phyloP scores from a whole-genome alignment of 64 coral and sea anemone species.

The Dendrophyllia cribrosa region DNA sequence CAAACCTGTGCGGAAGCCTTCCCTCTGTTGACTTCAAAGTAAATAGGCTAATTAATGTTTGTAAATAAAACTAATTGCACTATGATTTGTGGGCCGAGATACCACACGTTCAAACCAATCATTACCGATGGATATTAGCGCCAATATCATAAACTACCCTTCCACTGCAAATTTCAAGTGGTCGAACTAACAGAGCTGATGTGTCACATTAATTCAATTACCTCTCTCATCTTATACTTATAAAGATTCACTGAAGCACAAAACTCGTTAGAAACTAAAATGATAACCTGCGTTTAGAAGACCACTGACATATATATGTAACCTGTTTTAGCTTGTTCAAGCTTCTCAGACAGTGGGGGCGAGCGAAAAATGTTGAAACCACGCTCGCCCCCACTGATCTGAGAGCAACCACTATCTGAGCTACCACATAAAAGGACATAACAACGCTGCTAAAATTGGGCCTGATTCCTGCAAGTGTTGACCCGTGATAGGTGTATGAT shows the following conservation, averaged over 20 bases:
- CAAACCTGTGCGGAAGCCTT: not conserved
- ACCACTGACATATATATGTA: not conserved
- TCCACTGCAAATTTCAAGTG: not conserved
- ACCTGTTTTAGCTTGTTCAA: too few species aligned
- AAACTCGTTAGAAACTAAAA: not conserved
- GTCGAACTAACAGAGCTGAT: not conserved
- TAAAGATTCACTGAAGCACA: not conserved
- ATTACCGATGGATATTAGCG: not conserved
- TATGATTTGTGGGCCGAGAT: not conserved
- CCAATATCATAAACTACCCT: not conserved
- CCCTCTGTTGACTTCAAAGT: not conserved
- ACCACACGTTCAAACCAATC: not conserved
- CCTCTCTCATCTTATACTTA: not conserved
- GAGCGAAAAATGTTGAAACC: too few species aligned
- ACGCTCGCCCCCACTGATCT: too few species aligned
- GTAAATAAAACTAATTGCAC: conserved; percentile 45
- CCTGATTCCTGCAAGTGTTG: too few species aligned
- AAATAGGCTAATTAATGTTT: conserved; percentile 27
- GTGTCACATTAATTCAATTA: not conserved
- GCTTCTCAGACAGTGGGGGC: too few species aligned
- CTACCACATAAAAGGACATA: too few species aligned
- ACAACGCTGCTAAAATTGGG: too few species aligned
- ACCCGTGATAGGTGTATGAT: too few species aligned
- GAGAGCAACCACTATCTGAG: too few species aligned
- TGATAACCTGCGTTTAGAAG: not conserved